phyloP scores from a whole-genome alignment of 2,797 vertebrate genomes.

The Danio jaintianensis region DNA sequence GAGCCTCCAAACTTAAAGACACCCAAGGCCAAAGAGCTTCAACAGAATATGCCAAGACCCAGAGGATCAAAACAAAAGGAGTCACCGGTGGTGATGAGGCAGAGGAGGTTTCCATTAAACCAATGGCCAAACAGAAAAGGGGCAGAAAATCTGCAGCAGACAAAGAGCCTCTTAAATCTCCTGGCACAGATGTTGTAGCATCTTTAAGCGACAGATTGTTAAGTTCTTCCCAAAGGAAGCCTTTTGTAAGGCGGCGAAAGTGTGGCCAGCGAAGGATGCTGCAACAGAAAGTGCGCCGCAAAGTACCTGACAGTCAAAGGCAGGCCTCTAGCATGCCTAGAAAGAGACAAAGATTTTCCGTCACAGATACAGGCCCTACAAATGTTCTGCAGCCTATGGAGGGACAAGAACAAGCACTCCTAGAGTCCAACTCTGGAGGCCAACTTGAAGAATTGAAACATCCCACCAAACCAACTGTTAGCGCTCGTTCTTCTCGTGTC shows the following conservation, averaged over 20 bases:
- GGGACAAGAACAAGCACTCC: constrained; percentile 32
- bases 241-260: constrained; percentile 56
- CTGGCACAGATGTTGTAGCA: constrained; percentile 48
- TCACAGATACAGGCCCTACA: constrained; percentile 63
- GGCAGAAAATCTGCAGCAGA: constrained; percentile 63
- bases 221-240: constrained; percentile 4
- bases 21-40: constrained; percentile 44
- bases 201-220: background rate
- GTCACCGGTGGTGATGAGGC: constrained; percentile 47
- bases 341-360: constrained; percentile 37
- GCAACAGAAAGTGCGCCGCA: background rate
- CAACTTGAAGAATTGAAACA: constrained; percentile 52
- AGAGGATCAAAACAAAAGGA: constrained; percentile 43
- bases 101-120: constrained; percentile 49
- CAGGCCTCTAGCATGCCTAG: constrained; percentile 37
- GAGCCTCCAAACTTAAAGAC: constrained; percentile 57
- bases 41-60: constrained; percentile 15
- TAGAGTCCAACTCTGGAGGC: constrained; percentile 28
- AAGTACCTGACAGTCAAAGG: background rate
- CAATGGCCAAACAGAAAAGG: constrained; percentile 64
- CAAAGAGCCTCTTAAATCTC: constrained; percentile 64
- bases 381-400: constrained; percentile 63
- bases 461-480: constrained; percentile 71
- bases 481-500: constrained; percentile 85
- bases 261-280: constrained; percentile 63